These are phyloP conservation scores for Pseudoips prasinana DNA, from an alignment of 2,888 invertebrate species.

Conservation along the genomic window DNA sequence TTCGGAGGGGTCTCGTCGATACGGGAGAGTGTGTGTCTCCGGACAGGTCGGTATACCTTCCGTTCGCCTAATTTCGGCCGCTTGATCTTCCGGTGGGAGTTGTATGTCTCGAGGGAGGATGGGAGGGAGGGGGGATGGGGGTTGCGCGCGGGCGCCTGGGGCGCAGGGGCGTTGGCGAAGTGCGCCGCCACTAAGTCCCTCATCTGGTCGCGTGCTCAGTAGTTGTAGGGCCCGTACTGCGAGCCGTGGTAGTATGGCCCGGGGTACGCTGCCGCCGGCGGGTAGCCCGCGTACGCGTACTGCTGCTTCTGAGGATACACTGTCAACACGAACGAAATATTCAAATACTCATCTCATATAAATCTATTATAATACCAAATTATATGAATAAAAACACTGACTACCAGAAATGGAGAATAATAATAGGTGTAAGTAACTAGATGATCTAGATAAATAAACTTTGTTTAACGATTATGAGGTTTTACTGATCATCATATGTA, in stretches of 20 bases:
- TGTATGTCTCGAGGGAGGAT: conserved; percentile 61
- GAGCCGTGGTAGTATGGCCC: conserved; percentile 95
- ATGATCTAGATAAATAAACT: too few relatives aligned
- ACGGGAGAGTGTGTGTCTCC: conserved; percentile 64
- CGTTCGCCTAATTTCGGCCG: conserved; percentile 60
- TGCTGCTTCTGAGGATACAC: conserved; percentile 98
- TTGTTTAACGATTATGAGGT: too few relatives aligned
- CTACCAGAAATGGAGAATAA: too few relatives aligned
- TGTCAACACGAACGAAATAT: conserved; percentile 65
- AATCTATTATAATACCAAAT: background rate
- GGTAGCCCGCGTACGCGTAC: conserved; percentile 94
- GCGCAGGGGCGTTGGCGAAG: conserved; percentile 71
- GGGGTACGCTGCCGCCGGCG: conserved; percentile 91
- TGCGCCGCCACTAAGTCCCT: conserved; percentile 74
- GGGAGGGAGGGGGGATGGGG: conserved; percentile 38
- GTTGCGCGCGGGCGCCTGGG: conserved; percentile 75
- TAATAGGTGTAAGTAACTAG: too few relatives aligned
- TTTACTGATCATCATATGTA: too few relatives aligned
- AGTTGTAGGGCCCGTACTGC: conserved; percentile 96
- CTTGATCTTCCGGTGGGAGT: conserved; percentile 66
- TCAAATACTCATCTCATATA: too few relatives aligned
- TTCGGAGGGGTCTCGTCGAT: conserved; percentile 67
- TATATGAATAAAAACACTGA: background rate
- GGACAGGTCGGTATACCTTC: conserved; percentile 63
- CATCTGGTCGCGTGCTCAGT: conserved; percentile 85